A percentile compares a stretch with the other conserved stretches of the same genome.
These are phyloP conservation scores for Sarcophaga caerulescens DNA, from an alignment of 2,888 invertebrate species.

Conservation along the genomic window DNA sequence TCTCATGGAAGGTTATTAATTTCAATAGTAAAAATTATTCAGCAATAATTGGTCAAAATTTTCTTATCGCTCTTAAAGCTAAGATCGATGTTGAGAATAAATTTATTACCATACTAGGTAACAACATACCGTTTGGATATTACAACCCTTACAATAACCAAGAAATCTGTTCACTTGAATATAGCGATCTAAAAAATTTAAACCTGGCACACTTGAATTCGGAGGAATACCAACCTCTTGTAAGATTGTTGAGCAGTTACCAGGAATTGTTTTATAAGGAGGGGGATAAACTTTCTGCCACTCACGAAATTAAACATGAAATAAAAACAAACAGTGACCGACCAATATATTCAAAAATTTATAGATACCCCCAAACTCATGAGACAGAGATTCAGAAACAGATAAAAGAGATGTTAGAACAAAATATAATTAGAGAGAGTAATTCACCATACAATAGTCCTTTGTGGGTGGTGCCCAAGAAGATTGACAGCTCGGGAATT, in stretches of 20 bases:
- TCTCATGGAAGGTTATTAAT: conserved; percentile 56
- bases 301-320: neutral
- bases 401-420: conserved; percentile 31
- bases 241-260: conserved; percentile 18
- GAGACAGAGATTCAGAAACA: conserved; percentile 22
- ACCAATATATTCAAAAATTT: too few relatives aligned
- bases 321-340: neutral
- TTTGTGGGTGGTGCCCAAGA: conserved; percentile 40
- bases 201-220: conserved; percentile 18
- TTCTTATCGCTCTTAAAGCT: conserved; percentile 56
- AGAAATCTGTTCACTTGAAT: conserved; percentile 59
- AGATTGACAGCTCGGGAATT: conserved; percentile 26
- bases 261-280: neutral
- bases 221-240: conserved; percentile 28
- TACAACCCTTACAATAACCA: conserved; percentile 38
- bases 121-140: conserved; percentile 38
- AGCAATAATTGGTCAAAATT: conserved; percentile 56
- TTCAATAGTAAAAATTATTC: conserved; percentile 57
- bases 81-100: conserved; percentile 54
- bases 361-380: too few relatives aligned
- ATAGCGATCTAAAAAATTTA: conserved; percentile 40
- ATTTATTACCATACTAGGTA: conserved; percentile 41
- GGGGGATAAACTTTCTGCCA: conserved; percentile 2
- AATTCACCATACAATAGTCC: conserved; percentile 47
- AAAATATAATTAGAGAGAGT: conserved; percentile 37